Percentiles rank a stretch among this genome's conserved stretches.
These are phyloP conservation scores for Oxystoma pomonae DNA, from an alignment of 2,888 invertebrate genomes.

Conservation along the genomic window DNA sequence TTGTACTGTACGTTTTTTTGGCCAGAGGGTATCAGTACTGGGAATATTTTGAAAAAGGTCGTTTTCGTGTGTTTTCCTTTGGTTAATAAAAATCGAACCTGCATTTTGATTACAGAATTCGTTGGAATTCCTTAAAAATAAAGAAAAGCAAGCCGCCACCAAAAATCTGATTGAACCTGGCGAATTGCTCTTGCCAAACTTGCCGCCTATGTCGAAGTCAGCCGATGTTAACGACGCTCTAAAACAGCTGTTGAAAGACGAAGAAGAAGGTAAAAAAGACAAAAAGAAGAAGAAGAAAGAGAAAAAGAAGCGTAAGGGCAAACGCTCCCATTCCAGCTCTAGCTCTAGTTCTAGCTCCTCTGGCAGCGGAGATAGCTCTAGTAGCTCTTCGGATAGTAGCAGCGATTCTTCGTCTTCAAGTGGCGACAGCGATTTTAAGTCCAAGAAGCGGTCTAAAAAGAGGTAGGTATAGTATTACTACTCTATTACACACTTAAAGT, in stretches of 20 bases:
- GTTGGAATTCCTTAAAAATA: slow-evolving; percentile 73
- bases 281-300: slow-evolving; percentile 62
- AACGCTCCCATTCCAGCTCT: slow-evolving; percentile 52
- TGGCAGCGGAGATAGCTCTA: slow-evolving; percentile 58
- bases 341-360: slow-evolving; percentile 47
- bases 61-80: no score
- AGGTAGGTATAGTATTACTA: no score
- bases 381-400: slow-evolving; percentile 52
- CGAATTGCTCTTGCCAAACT: slow-evolving; percentile 58
- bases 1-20: no score
- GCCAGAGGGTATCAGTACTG: no score
- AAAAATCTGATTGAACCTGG: slow-evolving; percentile 63
- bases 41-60: no score
- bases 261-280: slow-evolving; percentile 55
- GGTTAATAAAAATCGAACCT: no score
- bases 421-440: slow-evolving; percentile 55
- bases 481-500: no score
- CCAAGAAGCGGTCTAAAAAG: slow-evolving; percentile 43
- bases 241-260: slow-evolving; percentile 58
- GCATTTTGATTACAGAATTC: slow-evolving; percentile 65
- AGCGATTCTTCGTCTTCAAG: slow-evolving; percentile 60
- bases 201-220: slow-evolving; percentile 48
- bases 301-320: slow-evolving; percentile 62
- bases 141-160: slow-evolving; percentile 47
- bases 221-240: slow-evolving; percentile 62